phyloP scores from a whole-genome alignment of 2,113 vertebrate species.

The Myiopsitta monachus region DNA sequence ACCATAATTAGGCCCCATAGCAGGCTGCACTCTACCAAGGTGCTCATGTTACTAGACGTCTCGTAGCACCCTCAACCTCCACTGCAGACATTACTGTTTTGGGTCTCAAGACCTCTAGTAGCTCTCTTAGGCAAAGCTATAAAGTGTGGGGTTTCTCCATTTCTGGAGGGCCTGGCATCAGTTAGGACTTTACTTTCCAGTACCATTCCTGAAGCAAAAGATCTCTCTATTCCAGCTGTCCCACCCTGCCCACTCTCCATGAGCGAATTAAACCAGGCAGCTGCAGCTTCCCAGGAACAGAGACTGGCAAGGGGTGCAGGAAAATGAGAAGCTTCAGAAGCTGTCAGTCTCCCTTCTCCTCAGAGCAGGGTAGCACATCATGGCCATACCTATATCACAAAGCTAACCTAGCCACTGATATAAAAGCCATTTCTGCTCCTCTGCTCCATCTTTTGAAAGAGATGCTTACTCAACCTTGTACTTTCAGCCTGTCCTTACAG shows the following conservation, averaged over 20 bases:
- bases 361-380: neutral
- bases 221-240: neutral
- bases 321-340: neutral
- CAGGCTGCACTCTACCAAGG: constrained; percentile 14
- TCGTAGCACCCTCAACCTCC: neutral
- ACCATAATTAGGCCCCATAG: constrained; percentile 57
- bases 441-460: neutral
- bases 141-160: neutral
- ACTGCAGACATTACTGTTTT: neutral
- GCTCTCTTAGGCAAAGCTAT: neutral
- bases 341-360: neutral
- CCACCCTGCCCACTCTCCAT: neutral
- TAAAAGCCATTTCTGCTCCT: neutral
- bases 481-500: neutral
- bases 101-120: neutral
- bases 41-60: neutral
- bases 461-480: neutral
- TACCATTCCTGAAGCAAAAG: neutral
- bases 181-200: neutral
- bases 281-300: neutral
- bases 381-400: neutral
- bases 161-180: neutral
- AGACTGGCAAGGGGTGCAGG: neutral
- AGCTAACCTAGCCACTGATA: neutral
- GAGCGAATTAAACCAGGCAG: neutral